Conservation (phyloP, 1,140 invertebrate genomes). For the Drosophila insularis region DNA sequence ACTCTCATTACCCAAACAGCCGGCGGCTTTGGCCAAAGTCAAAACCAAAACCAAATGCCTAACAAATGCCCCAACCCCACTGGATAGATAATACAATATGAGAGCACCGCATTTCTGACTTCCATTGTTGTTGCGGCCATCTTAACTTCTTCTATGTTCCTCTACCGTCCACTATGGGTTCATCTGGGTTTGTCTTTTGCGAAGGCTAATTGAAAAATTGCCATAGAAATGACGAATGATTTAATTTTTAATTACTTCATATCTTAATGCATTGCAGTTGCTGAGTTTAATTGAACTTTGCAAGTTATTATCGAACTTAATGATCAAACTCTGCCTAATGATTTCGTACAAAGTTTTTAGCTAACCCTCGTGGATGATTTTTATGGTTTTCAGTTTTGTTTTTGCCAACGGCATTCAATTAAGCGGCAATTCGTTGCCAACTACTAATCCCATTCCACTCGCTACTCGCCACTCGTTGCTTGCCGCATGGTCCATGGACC, state of each 20-base stretch:
- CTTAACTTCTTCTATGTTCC: background rate
- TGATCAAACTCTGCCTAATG: background rate
- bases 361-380: slow-evolving; percentile 8
- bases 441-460: background rate
- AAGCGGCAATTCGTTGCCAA: slow-evolving; percentile 60
- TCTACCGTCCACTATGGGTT: background rate
- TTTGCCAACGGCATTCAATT: slow-evolving; percentile 68
- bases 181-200: background rate
- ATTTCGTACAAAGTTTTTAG: background rate
- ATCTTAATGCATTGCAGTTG: background rate
- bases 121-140: background rate
- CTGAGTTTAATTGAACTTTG: slow-evolving; percentile 10
- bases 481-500: background rate
- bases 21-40: slow-evolving; percentile 34
- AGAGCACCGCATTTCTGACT: slow-evolving; percentile 11
- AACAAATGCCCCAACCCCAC: slow-evolving; percentile 2
- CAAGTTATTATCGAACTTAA: slow-evolving; percentile 6
- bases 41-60: slow-evolving; percentile 21
- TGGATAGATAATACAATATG: slow-evolving; percentile 13
- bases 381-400: slow-evolving; percentile 11
- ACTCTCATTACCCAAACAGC: slow-evolving; percentile 60
- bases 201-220: background rate
- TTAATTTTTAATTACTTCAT: background rate
- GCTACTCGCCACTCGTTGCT: background rate
- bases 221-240: background rate